Evolutionary conservation across 2,888 invertebrate species (phyloP).

Genomic region (Mythimna ferrago): DNA sequence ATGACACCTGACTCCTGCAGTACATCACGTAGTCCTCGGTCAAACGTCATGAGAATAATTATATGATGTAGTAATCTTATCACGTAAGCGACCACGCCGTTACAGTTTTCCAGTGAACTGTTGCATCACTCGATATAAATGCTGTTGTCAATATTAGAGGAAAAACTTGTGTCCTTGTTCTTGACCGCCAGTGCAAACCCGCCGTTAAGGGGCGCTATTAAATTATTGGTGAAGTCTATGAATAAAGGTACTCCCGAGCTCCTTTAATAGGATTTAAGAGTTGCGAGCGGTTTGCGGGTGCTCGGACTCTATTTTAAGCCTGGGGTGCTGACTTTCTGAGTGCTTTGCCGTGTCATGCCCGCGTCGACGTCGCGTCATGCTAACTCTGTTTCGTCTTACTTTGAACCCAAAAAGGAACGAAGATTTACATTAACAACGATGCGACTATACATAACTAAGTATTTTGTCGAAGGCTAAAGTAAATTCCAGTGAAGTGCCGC

Average conservation of each 20-base stretch:
- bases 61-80: slow-evolving; percentile 65
- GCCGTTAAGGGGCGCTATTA: slow-evolving; percentile 59
- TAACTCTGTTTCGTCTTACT: slow-evolving; percentile 59
- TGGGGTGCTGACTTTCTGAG: slow-evolving; percentile 80
- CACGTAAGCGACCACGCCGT: slow-evolving; percentile 63
- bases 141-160: slow-evolving; percentile 60
- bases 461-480: slow-evolving; percentile 36
- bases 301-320: slow-evolving; percentile 79
- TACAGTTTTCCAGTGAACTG: slow-evolving; percentile 64
- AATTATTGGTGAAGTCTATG: slow-evolving; percentile 71
- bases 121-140: slow-evolving; percentile 65
- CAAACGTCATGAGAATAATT: slow-evolving; percentile 44
- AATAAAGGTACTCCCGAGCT: slow-evolving; percentile 72
- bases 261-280: slow-evolving; percentile 83
- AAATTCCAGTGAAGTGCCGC: slow-evolving; percentile 54
- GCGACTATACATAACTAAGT: slow-evolving; percentile 43
- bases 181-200: slow-evolving; percentile 38
- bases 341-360: slow-evolving; percentile 83
- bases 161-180: slow-evolving; percentile 64
- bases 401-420: slow-evolving; percentile 42
- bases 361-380: slow-evolving; percentile 57
- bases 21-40: slow-evolving; percentile 54
- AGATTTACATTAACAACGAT: slow-evolving; percentile 45
- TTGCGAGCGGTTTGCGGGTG: slow-evolving; percentile 79
- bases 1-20: slow-evolving; percentile 50